Evolutionary conservation across 2,113 vertebrate species (phyloP).

Genomic region (Cathartes aura): DNA sequence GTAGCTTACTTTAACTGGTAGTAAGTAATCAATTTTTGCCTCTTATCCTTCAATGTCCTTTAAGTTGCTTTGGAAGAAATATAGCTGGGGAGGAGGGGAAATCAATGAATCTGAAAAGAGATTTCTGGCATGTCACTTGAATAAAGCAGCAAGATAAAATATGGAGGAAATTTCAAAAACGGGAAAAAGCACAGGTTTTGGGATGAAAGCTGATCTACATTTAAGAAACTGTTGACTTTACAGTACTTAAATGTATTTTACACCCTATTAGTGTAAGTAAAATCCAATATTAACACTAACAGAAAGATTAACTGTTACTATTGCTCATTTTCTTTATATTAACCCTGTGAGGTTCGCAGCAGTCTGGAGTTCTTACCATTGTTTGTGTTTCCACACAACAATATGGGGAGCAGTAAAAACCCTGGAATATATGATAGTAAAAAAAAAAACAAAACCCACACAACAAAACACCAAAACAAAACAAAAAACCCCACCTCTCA

Average conservation of each 20-base stretch:
- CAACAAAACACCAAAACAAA: neutral
- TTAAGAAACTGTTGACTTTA: neutral
- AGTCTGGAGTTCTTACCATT: neutral
- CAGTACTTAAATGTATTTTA: neutral
- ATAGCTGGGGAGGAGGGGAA: neutral
- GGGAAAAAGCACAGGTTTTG: neutral
- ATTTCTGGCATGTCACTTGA: neutral
- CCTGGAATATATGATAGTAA: neutral
- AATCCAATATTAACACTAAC: neutral
- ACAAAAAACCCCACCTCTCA: neutral
- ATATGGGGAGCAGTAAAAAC: neutral
- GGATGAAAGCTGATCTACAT: neutral
- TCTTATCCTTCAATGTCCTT: neutral
- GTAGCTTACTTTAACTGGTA: neutral
- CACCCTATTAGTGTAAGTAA: neutral
- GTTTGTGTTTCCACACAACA: neutral
- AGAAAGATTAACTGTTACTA: neutral
- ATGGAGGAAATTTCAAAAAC: neutral
- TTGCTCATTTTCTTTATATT: neutral
- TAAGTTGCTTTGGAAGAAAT: conserved; percentile 7
- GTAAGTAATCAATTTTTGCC: neutral
- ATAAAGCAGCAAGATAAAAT: neutral
- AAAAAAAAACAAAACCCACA: neutral
- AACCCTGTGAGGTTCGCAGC: neutral
- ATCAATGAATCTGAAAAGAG: neutral